Percentiles rank a stretch among this genome's conserved stretches.
Conservation (phyloP, 2,888 invertebrate species). For the Ophioninae sp. region DNA sequence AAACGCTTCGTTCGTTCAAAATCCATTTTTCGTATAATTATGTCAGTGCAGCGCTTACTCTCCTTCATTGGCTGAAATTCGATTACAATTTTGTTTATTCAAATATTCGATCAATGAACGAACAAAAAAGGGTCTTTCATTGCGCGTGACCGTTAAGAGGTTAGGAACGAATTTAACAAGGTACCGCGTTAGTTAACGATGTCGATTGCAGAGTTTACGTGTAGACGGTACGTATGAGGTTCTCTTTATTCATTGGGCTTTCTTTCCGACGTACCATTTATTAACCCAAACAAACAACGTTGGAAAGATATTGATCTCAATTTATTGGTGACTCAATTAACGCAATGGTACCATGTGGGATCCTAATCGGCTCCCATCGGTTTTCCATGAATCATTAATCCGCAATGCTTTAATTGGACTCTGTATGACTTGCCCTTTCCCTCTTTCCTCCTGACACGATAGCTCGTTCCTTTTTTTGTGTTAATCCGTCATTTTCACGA, state of each 20-base stretch:
- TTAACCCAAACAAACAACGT: conserved; percentile 9
- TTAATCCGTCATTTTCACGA: conserved; percentile 8
- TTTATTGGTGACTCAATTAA: conserved; percentile 71
- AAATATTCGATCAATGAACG: neutral
- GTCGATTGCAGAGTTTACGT: conserved; percentile 28
- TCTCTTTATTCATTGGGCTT: conserved; percentile 7
- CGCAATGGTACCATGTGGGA: conserved; percentile 57
- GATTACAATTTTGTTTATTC: neutral
- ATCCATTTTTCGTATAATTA: neutral
- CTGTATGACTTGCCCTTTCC: conserved; percentile 41
- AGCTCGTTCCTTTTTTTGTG: conserved; percentile 15
- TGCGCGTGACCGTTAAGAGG: neutral
- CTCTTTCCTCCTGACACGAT: conserved; percentile 7
- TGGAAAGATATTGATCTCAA: conserved; percentile 64
- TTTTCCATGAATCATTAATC: conserved; percentile 69
- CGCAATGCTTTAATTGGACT: conserved; percentile 70
- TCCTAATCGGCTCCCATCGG: conserved; percentile 58
- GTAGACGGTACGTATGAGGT: neutral
- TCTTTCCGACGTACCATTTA: conserved; percentile 30
- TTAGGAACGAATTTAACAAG: neutral
- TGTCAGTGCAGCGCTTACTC: neutral
- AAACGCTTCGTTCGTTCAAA: too few species aligned
- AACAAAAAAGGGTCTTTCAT: conserved; percentile 9
- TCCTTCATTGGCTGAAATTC: neutral
- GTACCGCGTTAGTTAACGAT: conserved; percentile 2